These are phyloP conservation scores for Hystrix cristata DNA, from an alignment of 2,113 vertebrate species.

Conservation along the genomic window DNA sequence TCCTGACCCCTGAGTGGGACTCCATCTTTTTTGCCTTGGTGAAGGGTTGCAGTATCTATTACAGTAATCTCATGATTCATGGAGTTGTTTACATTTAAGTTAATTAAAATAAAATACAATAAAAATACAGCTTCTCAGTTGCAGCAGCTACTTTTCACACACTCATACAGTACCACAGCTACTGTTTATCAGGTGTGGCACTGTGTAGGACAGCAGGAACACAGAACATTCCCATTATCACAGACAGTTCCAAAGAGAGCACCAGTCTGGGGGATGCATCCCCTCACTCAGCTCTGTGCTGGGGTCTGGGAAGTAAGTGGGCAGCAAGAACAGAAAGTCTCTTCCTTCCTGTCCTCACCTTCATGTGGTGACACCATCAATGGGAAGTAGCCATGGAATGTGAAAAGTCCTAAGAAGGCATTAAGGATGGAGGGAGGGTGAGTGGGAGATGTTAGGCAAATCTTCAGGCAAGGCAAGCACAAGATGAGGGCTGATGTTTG, in stretches of 20 bases:
- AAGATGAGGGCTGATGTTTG: background rate
- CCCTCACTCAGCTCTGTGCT: background rate
- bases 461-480: background rate
- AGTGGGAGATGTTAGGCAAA: background rate
- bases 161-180: background rate
- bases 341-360: fast-evolving
- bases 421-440: background rate
- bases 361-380: background rate
- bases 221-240: fast-evolving
- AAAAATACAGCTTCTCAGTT: background rate
- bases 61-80: background rate
- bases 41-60: too few relatives aligned
- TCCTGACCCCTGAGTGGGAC: background rate
- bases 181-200: background rate
- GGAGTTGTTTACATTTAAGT: background rate
- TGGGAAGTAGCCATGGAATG: background rate
- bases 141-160: background rate
- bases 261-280: background rate
- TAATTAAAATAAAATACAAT: constrained; percentile 1
- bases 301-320: background rate
- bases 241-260: background rate
- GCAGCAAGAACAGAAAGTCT: background rate
- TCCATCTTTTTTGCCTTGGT: background rate
- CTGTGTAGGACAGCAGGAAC: background rate
- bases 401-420: background rate